Percentiles rank a stretch among this genome's conserved stretches.
phyloP scores from a whole-genome alignment of 2,888 invertebrate species.

The Phymatocera aterrima region DNA sequence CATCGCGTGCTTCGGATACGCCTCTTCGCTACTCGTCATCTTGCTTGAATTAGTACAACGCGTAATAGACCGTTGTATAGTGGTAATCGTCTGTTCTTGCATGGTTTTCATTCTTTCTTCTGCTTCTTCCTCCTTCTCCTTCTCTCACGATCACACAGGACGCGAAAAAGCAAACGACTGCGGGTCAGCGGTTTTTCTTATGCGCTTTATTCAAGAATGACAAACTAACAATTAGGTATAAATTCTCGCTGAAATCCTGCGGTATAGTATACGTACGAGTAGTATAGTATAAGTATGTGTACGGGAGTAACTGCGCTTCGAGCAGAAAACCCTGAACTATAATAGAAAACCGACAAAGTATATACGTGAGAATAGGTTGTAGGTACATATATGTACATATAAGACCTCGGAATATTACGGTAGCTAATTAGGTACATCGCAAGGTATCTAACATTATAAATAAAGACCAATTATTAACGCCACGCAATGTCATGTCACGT shows the following conservation, averaged over 20 bases:
- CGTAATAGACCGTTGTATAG: neutral
- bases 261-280: neutral
- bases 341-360: neutral
- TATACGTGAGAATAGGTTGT: neutral
- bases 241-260: neutral
- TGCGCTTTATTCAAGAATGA: too few relatives aligned
- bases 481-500: conserved; percentile 6
- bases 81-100: neutral
- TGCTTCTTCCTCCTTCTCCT: too few relatives aligned
- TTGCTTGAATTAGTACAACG: neutral
- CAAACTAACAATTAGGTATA: neutral
- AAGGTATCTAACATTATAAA: neutral
- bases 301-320: conserved; percentile 19
- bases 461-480: conserved; percentile 22
- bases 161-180: too few relatives aligned
- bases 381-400: neutral
- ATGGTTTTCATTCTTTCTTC: too few relatives aligned
- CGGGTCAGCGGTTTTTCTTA: too few relatives aligned
- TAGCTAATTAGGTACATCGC: neutral
- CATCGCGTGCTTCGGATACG: neutral
- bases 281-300: neutral
- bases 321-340: neutral
- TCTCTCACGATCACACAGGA: too few relatives aligned
- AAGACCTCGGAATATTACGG: conserved; percentile 1
- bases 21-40: neutral